Evolutionary conservation across 2,888 invertebrate species (phyloP).

Genomic region (Disparrhopalites patrizii): DNA sequence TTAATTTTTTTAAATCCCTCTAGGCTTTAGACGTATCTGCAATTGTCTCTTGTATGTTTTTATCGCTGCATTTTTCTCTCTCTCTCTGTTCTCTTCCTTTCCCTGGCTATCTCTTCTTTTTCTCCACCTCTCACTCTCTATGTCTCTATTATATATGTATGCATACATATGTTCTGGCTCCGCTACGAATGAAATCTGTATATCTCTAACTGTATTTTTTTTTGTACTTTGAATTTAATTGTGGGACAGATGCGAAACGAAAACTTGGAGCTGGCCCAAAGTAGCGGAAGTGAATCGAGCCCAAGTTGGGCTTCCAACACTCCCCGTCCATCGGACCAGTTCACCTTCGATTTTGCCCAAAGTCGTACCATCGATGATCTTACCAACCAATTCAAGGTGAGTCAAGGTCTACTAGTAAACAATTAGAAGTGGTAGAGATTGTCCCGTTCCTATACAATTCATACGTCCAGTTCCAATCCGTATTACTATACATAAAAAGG

Average conservation of each 20-base stretch:
- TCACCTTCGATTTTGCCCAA: constrained; percentile 42
- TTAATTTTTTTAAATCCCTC: too few relatives aligned
- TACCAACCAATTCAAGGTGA: constrained; percentile 40
- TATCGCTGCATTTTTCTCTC: too few relatives aligned
- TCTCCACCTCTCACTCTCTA: too few relatives aligned
- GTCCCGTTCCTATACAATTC: too few relatives aligned
- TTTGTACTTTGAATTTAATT: background rate
- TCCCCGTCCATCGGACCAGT: constrained; percentile 38
- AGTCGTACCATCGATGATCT: constrained; percentile 39
- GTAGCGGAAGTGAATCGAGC: constrained; percentile 45
- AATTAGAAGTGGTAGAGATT: too few relatives aligned
- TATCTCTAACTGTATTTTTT: too few relatives aligned
- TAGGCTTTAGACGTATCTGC: too few relatives aligned
- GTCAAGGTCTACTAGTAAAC: too few relatives aligned
- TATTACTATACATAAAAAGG: too few relatives aligned
- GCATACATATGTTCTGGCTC: background rate
- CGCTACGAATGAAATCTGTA: background rate
- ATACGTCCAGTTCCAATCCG: background rate
- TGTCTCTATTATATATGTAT: background rate
- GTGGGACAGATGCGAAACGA: constrained; percentile 43
- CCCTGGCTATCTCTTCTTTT: too few relatives aligned
- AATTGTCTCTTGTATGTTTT: too few relatives aligned
- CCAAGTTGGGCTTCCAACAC: constrained; percentile 42
- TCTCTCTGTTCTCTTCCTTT: too few relatives aligned
- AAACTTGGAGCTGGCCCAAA: constrained; percentile 46